phyloP scores from a whole-genome alignment of 2,888 invertebrate species.

The Patella pellucida region DNA sequence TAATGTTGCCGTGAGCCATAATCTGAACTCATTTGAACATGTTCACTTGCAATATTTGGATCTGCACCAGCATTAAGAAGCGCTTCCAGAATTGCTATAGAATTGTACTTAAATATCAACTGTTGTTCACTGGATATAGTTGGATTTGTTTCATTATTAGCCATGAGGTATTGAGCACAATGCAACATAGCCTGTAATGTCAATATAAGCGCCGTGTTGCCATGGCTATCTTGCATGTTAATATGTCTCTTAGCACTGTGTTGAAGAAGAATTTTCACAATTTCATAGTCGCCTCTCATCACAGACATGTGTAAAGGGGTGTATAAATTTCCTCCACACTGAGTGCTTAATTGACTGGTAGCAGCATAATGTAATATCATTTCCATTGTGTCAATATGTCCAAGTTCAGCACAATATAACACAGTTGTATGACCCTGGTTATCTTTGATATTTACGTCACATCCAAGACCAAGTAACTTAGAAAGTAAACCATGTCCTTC shows the following conservation, averaged over 20 bases:
- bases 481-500: constrained; percentile 34
- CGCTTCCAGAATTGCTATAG: constrained; percentile 43
- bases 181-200: constrained; percentile 40
- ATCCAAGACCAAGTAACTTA: constrained; percentile 35
- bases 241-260: constrained; percentile 32
- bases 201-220: constrained; percentile 39
- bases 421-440: constrained; percentile 40
- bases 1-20: too few species aligned
- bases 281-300: constrained; percentile 46
- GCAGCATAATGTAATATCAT: constrained; percentile 34
- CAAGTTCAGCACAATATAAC: constrained; percentile 43
- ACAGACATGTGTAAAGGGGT: constrained; percentile 50
- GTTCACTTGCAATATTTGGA: constrained; percentile 17
- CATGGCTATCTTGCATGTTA: constrained; percentile 33
- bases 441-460: constrained; percentile 45
- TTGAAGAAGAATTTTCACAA: constrained; percentile 39
- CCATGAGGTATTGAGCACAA: constrained; percentile 37
- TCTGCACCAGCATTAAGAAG: constrained; percentile 42
- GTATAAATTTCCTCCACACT: constrained; percentile 36
- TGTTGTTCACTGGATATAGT: constrained; percentile 22
- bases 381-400: constrained; percentile 38
- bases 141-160: constrained; percentile 22
- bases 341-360: constrained; percentile 31
- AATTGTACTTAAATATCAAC: constrained; percentile 38
- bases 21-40: too few species aligned